phyloP scores from a whole-genome alignment of 37 sponge, comb jelly and placozoan species.

The Agelas oroides region DNA sequence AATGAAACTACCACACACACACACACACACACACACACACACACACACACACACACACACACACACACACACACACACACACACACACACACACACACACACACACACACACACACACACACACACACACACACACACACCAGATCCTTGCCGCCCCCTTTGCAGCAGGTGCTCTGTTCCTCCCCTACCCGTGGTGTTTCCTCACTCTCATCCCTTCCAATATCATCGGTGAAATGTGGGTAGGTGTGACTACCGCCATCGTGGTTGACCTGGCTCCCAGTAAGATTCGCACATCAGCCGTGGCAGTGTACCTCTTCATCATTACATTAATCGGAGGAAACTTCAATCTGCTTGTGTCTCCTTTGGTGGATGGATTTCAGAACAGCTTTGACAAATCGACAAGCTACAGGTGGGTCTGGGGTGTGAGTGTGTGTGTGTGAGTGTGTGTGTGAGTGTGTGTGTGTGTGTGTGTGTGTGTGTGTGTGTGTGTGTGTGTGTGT shows the following conservation, averaged over 20 bases:
- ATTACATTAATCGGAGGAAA: constrained; percentile 87
- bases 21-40: too few species aligned
- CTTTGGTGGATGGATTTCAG: constrained; percentile 26
- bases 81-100: too few species aligned
- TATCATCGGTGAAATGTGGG: constrained; percentile 92
- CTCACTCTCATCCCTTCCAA: constrained; percentile 71
- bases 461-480: constrained; percentile 8
- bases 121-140: too few species aligned
- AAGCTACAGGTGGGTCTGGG: background rate
- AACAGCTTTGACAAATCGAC: too few species aligned
- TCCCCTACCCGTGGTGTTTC: constrained; percentile 80
- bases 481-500: constrained; percentile 17
- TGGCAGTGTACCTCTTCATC: constrained; percentile 82
- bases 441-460: background rate
- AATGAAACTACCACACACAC: too few species aligned
- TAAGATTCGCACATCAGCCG: constrained; percentile 45
- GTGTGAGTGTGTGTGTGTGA: background rate
- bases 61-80: too few species aligned
- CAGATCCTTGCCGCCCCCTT: constrained; percentile 84
- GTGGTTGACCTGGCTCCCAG: constrained; percentile 71
- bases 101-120: too few species aligned
- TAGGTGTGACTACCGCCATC: constrained; percentile 82
- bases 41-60: too few species aligned
- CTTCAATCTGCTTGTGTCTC: constrained; percentile 71
- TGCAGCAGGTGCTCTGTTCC: constrained; percentile 73